Base-by-base conservation (phyloP, 2,113 vertebrate species). In the Leptosomus discolor region DNA sequence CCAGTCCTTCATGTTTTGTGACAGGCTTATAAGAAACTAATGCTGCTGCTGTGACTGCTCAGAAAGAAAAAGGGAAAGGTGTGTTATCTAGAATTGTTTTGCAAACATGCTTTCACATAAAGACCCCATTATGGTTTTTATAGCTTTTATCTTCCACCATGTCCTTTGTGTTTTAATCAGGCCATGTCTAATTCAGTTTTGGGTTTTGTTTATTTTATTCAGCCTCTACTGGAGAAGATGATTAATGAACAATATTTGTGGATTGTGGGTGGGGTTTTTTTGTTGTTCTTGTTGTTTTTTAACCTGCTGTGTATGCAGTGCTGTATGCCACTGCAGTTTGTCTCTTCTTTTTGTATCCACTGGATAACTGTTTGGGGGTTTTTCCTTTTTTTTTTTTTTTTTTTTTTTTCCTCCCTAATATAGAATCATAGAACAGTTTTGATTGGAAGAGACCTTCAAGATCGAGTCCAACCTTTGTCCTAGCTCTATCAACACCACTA, bases 1-100 rank as follows among this genome's bases (percentile, higher is more conserved):
- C 91, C 67, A 39, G 84, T 70, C 64, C 65, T 63, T 97, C 45
- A 9, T 81, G 56, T 46, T 92, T 96, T 85, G 86, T 94, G 88
- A 90, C 86, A 76, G 76, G 51, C 39, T 94, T 1, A 0, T 88
- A 80, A 88, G 85, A 87, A 91, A 71, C 37, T 45, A 58, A 74
- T 73, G 70, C 58, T 83, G 45, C 50, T 67, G 46, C 64, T 71
- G 12, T 64, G 58, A 11, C 80, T 64, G 71, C 54, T 75, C 67
- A 60, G 79, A 92, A 92, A 67, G 34, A 58, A 71, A 56, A 53
- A 85, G 37, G 54, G 53, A 85, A 83, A 58, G 41, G 74, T 48
- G 67, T 67, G 9, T 75, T 80, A 48, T 80, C 63, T 92, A 45
- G 85, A 87, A 92, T 41, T 85, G 64, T 63, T 14, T 64, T 65